These are phyloP conservation scores for Agrotis segetum DNA, from an alignment of 2,888 invertebrate genomes.

Conservation along the genomic window DNA sequence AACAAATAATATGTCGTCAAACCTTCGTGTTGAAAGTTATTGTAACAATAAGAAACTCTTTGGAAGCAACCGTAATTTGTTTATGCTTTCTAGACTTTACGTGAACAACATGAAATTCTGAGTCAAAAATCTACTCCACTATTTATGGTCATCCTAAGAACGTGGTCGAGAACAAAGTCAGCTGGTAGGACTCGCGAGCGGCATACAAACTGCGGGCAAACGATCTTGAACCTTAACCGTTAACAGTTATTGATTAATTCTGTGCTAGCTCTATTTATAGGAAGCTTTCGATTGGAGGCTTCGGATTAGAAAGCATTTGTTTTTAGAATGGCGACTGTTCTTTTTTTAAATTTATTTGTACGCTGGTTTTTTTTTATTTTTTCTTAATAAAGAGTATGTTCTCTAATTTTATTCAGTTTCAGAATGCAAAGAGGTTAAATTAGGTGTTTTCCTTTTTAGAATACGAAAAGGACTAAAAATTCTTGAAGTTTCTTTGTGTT, in stretches of 20 bases:
- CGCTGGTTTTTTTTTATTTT: no score
- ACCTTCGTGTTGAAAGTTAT: no score
- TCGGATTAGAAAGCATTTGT: constrained; percentile 17
- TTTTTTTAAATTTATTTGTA: not conserved
- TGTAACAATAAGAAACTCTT: no score
- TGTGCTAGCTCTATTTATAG: constrained; percentile 23
- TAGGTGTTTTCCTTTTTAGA: no score
- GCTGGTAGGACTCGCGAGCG: constrained; percentile 41
- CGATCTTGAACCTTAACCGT: constrained; percentile 56
- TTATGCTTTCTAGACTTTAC: not conserved
- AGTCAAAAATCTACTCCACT: not conserved
- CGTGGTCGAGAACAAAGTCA: constrained; percentile 39
- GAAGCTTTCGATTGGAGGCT: not conserved
- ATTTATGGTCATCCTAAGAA: constrained; percentile 7
- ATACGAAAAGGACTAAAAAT: no score
- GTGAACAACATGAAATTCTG: not conserved
- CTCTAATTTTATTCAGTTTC: no score
- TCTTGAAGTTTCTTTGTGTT: no score
- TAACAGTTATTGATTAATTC: constrained; percentile 52
- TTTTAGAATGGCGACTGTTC: not conserved
- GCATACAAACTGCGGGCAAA: constrained; percentile 51
- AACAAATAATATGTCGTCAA: no score
- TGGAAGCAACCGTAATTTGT: not conserved
- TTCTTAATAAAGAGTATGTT: no score
- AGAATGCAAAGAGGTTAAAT: no score